A percentile compares a stretch with the other conserved stretches of the same genome.
phyloP scores from a whole-genome alignment of 1,140 invertebrate species.

The Samia ricini region DNA sequence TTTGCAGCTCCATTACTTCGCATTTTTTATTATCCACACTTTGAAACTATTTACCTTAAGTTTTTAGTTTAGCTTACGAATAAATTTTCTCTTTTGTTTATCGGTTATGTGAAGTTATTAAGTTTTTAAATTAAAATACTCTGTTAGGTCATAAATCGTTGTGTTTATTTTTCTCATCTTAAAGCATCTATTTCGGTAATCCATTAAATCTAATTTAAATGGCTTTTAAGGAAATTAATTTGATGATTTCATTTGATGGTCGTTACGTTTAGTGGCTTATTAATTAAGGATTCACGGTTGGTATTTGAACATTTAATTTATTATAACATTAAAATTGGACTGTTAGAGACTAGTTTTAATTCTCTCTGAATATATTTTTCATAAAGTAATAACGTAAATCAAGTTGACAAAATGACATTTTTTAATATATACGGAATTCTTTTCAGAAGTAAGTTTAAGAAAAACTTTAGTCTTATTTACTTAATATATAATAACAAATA shows the following conservation, averaged over 20 bases:
- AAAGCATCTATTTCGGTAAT: conserved; percentile 4
- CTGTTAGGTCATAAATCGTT: neutral
- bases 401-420: neutral
- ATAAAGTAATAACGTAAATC: neutral
- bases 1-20: conserved; percentile 37
- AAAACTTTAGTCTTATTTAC: too few species aligned
- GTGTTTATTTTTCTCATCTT: neutral
- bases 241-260: neutral
- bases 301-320: neutral
- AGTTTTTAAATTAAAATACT: neutral
- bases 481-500: conserved; percentile 35
- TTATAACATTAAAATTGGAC: neutral
- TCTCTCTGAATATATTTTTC: neutral
- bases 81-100: conserved; percentile 1
- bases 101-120: conserved; percentile 16
- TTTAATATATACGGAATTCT: neutral
- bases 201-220: conserved; percentile 5
- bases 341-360: neutral
- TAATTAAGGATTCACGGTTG: neutral
- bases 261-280: neutral
- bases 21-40: conserved; percentile 38
- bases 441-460: too few species aligned
- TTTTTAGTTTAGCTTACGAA: neutral
- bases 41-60: conserved; percentile 34
- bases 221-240: conserved; percentile 7